Base-by-base conservation (phyloP, 2,888 invertebrate species). In the Oscheius onirici region DNA sequence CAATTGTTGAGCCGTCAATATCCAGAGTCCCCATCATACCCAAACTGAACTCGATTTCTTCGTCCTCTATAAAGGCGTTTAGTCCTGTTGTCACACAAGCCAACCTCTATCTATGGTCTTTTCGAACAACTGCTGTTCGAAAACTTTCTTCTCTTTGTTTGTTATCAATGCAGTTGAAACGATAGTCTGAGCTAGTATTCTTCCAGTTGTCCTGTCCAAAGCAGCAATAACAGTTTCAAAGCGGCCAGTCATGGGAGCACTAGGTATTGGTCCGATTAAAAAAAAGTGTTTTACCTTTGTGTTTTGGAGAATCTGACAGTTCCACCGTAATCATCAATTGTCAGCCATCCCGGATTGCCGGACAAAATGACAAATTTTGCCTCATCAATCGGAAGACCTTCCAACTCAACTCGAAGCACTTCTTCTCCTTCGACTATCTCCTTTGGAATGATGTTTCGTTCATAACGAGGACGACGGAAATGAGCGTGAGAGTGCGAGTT, bases 311-410 rank as follows among this genome's bases (percentile, higher is more conserved):
- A 78, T 43, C 73, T 82, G 15, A 85, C 74, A 46, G 76, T 78
- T 61, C 85, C 85, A 66, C 80, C 83, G 65, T 83, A 85, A n/a
- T 77, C 78, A 52, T 83, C 83, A 46, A 85, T 75, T 15, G 79
- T 73, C 69, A 85, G 63, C 84, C 83, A 85, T 69, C 83, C 84
- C 2, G 83, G 83, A 73, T 84, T 85, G 22, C 78, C 82, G 40
- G 73, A 73, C 15, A 83, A 65, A 63, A 81, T 75, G 65, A 84
- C 73, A 46, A 85, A 79, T 24, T 73, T 69, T 10, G 82, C 81
- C 54, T 77, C 79, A 49, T 83, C 83, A 13, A 79, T 77, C 13
- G 81, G 77, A 17, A 82, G 73, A 10, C 81, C 83, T 66, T 82
- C 79, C 40, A 85, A 68, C 58, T 84, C 79, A 10, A 83, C 74